Percentiles rank a stretch among this genome's conserved stretches.
Evolutionary conservation across 2,888 invertebrate genomes (phyloP).

Genomic region (Mamestra brassicae): DNA sequence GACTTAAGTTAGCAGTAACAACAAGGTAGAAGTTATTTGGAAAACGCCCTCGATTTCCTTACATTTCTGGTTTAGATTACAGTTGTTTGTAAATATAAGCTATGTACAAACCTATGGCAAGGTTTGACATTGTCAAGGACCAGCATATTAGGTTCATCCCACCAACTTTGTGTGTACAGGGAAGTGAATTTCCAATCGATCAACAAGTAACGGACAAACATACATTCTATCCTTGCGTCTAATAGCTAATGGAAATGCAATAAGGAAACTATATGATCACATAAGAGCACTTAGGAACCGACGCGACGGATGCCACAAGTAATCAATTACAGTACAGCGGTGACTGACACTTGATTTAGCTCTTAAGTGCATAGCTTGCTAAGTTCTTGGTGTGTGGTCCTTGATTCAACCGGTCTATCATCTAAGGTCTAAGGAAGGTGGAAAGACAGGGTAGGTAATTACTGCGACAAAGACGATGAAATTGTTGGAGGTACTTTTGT

Average conservation of each 20-base stretch:
- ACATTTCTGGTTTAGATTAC: not conserved
- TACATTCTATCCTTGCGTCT: not conserved
- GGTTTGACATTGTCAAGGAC: not conserved
- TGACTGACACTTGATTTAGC: constrained; percentile 40
- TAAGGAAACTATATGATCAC: constrained; percentile 38
- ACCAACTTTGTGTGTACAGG: not conserved
- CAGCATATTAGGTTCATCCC: not conserved
- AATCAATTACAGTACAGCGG: constrained; percentile 48
- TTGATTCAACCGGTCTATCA: constrained; percentile 27
- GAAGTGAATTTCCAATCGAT: not conserved
- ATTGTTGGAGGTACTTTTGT: not conserved
- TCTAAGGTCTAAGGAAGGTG: not conserved
- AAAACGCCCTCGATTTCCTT: not conserved
- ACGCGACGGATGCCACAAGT: constrained; percentile 33
- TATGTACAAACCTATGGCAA: not conserved
- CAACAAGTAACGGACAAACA: not conserved
- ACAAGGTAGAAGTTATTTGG: not conserved
- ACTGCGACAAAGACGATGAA: not conserved
- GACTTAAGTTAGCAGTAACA: not conserved
- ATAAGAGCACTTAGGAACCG: constrained; percentile 29
- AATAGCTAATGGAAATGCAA: constrained; percentile 37
- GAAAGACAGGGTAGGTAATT: constrained; percentile 10
- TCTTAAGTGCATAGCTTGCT: constrained; percentile 25
- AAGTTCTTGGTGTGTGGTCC: constrained; percentile 43
- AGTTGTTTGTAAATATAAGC: not conserved